These are phyloP conservation scores for Scartelaos histophorus DNA, from an alignment of 2,113 vertebrate genomes.

Conservation along the genomic window DNA sequence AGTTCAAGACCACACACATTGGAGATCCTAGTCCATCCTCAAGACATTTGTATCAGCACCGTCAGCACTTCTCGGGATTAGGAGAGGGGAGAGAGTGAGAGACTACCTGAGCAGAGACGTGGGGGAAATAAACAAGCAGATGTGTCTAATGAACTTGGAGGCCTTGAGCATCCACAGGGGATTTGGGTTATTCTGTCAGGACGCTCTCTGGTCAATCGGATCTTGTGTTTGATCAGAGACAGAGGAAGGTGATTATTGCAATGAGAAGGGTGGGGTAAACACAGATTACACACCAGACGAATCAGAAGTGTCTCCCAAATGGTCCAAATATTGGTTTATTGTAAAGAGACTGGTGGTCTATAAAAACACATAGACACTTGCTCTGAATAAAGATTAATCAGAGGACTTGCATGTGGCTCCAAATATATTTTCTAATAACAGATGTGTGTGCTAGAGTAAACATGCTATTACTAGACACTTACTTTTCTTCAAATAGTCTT, in stretches of 20 bases:
- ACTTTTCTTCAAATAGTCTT: not conserved
- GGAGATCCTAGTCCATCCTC: conserved; percentile 15
- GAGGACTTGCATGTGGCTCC: not conserved
- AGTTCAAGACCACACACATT: conserved; percentile 16
- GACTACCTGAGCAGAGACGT: conserved; percentile 35
- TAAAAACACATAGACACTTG: not conserved
- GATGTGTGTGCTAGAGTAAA: too few relatives aligned
- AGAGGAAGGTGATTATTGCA: conserved; percentile 55
- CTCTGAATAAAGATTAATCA: not conserved
- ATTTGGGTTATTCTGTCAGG: conserved; percentile 49
- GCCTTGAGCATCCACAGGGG: conserved; percentile 49
- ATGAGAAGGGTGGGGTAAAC: conserved; percentile 20
- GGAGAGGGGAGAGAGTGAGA: conserved; percentile 7
- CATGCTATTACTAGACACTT: not conserved
- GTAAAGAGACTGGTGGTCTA: not conserved
- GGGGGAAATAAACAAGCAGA: conserved; percentile 62
- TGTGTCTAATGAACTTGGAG: conserved; percentile 62
- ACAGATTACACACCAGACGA: conserved; percentile 6
- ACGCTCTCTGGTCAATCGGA: conserved; percentile 5
- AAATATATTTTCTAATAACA: not conserved
- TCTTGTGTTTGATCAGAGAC: conserved; percentile 28
- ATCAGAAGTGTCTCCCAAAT: conserved; percentile 17
- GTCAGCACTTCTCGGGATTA: conserved; percentile 35
- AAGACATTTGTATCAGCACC: not conserved
- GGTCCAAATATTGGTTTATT: not conserved